These are phyloP conservation scores for Dryadula phaetusa DNA, from an alignment of 2,888 invertebrate genomes.

Conservation along the genomic window DNA sequence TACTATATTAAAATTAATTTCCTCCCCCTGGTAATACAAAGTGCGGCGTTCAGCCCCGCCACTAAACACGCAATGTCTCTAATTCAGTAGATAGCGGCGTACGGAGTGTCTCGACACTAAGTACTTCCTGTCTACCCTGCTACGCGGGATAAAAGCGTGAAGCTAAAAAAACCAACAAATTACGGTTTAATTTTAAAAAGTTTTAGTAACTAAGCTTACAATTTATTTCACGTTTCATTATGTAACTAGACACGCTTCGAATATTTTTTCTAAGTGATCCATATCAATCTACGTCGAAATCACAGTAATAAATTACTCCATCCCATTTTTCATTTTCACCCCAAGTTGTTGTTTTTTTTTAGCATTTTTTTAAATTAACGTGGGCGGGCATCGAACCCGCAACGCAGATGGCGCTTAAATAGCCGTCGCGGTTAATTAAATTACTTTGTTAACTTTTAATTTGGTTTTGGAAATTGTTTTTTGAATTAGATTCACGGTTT, in stretches of 20 bases:
- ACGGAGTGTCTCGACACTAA: too few relatives aligned
- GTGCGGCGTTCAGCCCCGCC: too few relatives aligned
- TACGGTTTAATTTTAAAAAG: too few relatives aligned
- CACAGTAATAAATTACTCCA: slow-evolving; percentile 9
- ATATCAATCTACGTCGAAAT: slow-evolving; percentile 32
- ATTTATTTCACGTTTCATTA: neutral
- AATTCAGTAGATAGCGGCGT: too few relatives aligned
- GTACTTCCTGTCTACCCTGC: too few relatives aligned
- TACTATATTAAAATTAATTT: too few relatives aligned
- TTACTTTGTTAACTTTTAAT: slow-evolving; percentile 12
- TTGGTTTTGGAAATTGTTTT: neutral
- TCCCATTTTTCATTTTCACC: slow-evolving; percentile 28
- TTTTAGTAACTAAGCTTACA: slow-evolving; percentile 10
- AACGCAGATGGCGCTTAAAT: slow-evolving; percentile 31
- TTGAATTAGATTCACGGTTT: neutral
- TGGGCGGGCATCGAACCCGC: slow-evolving; percentile 26
- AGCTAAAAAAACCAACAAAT: too few relatives aligned
- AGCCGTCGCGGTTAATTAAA: slow-evolving; percentile 21
- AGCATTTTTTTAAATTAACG: slow-evolving; percentile 3
- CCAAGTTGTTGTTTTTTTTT: slow-evolving; percentile 8
- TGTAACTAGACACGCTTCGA: neutral
- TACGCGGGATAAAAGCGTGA: too few relatives aligned
- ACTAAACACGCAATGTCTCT: too few relatives aligned
- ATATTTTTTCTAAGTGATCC: slow-evolving; percentile 23
- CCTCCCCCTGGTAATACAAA: too few relatives aligned